Evolutionary conservation across 2,888 invertebrate species (phyloP).

Genomic region (Ochropleura leucogaster): DNA sequence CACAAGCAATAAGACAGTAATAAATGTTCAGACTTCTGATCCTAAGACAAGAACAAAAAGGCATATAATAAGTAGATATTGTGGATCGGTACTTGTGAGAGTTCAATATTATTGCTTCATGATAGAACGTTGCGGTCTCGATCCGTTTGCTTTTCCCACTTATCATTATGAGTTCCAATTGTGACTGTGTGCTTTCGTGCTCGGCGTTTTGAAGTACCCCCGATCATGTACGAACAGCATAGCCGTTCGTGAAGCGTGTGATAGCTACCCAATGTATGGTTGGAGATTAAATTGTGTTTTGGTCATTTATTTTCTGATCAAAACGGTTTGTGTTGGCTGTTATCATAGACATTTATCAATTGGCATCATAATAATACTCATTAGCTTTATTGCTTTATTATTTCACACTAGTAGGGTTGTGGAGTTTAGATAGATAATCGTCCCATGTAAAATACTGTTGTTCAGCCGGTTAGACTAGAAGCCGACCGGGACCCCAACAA

Average conservation of each 20-base stretch:
- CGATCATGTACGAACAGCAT: conserved; percentile 40
- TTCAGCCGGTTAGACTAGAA: no score
- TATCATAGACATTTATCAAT: neutral
- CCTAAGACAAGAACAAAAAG: conserved; percentile 86
- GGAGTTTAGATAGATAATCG: no score
- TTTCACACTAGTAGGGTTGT: no score
- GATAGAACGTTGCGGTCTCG: conserved; percentile 73
- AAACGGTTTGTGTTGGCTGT: neutral
- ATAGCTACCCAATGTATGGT: neutral
- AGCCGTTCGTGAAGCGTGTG: conserved; percentile 11
- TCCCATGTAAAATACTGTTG: no score
- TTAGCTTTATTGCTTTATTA: no score
- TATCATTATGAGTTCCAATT: conserved; percentile 74
- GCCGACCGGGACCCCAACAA: no score
- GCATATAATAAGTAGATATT: conserved; percentile 88
- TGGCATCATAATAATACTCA: no score
- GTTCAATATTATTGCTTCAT: conserved; percentile 84
- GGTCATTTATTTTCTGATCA: neutral
- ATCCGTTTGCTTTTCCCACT: conserved; percentile 73
- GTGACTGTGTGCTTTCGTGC: conserved; percentile 68
- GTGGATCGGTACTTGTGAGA: conserved; percentile 82
- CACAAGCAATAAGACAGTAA: conserved; percentile 90
- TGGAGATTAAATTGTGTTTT: neutral
- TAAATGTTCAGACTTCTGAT: conserved; percentile 89
- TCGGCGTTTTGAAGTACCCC: conserved; percentile 62